Evolutionary conservation across 2,888 invertebrate species (phyloP).

Genomic region (Drosophila picticornis): DNA sequence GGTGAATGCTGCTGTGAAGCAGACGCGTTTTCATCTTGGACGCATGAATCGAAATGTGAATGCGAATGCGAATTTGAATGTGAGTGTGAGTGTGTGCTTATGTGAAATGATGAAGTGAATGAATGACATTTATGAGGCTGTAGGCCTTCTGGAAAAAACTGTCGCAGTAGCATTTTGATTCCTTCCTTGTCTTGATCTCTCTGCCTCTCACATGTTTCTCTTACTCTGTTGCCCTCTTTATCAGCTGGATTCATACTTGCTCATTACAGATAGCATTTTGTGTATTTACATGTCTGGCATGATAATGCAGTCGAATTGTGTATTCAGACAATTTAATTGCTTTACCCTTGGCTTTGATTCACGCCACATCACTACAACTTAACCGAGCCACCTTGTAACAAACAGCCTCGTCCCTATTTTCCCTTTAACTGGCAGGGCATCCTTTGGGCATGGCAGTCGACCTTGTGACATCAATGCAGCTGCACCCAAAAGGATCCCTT

Average conservation of each 20-base stretch:
- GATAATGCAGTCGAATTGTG: conserved; percentile 60
- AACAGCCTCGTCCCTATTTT: neutral
- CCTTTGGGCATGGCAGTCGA: conserved; percentile 27
- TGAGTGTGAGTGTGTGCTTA: neutral
- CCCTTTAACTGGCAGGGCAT: neutral
- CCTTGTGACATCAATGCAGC: conserved; percentile 32
- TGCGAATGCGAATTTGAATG: neutral
- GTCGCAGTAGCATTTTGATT: conserved; percentile 27
- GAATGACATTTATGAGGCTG: conserved; percentile 20
- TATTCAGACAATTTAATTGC: conserved; percentile 62
- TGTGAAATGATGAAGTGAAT: neutral
- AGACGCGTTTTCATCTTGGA: neutral
- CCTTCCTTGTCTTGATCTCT: conserved; percentile 6
- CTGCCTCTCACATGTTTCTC: neutral
- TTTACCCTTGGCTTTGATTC: conserved; percentile 61
- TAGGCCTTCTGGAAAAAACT: conserved; percentile 17
- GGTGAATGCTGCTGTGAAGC: neutral
- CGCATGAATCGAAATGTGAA: conserved; percentile 11
- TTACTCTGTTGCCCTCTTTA: neutral
- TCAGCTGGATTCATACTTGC: conserved; percentile 46
- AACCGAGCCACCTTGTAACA: neutral
- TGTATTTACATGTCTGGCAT: conserved; percentile 65
- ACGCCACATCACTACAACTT: neutral
- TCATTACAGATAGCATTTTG: conserved; percentile 54
- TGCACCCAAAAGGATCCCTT: neutral